These are phyloP conservation scores for Oreotragus oreotragus DNA, from an alignment of 2,113 vertebrate species.

Conservation along the genomic window DNA sequence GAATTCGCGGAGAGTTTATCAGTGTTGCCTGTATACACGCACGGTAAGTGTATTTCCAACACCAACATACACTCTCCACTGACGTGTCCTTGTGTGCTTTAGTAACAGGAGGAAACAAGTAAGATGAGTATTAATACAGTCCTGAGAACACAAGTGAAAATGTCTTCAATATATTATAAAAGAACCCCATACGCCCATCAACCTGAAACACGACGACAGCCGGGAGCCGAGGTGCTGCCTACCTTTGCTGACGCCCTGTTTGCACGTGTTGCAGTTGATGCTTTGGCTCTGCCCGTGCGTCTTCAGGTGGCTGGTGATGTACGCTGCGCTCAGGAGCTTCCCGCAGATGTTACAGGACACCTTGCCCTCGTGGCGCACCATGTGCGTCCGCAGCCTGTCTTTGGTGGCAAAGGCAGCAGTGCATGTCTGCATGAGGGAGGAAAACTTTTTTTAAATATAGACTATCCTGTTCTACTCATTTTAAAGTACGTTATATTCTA, in stretches of 20 bases:
- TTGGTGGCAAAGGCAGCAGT: slow-evolving; percentile 99
- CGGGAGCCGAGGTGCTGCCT: slow-evolving; percentile 69
- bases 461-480: slow-evolving; percentile 65
- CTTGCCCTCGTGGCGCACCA: slow-evolving; percentile 98
- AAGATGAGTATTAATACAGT: not conserved
- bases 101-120: not conserved
- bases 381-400: slow-evolving; percentile 98
- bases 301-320: slow-evolving; percentile 99
- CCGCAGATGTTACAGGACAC: slow-evolving; percentile 99
- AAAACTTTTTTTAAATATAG: slow-evolving; percentile 79
- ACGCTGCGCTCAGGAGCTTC: slow-evolving; percentile 98
- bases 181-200: slow-evolving; percentile 17
- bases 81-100: not conserved
- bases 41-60: not conserved
- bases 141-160: not conserved
- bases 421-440: slow-evolving; percentile 88
- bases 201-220: not conserved
- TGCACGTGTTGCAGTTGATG: slow-evolving; percentile 95
- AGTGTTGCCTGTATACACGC: not conserved
- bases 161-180: not conserved
- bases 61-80: not conserved
- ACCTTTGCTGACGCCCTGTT: slow-evolving; percentile 94
- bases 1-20: not conserved
- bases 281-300: slow-evolving; percentile 95
- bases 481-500: slow-evolving; percentile 56